These are phyloP conservation scores for Cerastis rubricosa DNA, from an alignment of 2,888 invertebrate genomes.

Conservation along the genomic window DNA sequence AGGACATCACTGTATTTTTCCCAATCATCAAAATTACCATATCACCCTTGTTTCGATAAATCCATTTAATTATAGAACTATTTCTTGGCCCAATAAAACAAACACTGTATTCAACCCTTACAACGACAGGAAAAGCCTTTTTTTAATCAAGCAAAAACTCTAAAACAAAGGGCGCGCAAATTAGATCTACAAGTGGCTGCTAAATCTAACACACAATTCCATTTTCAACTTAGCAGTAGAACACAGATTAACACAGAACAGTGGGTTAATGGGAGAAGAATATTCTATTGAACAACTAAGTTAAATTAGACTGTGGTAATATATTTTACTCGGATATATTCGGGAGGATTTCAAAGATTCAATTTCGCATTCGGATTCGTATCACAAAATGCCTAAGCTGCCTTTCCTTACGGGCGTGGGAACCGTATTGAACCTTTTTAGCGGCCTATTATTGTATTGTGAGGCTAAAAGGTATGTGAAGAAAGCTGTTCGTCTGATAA, in stretches of 20 bases:
- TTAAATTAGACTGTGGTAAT: constrained; percentile 51
- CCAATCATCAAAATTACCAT: neutral
- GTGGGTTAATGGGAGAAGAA: constrained; percentile 30
- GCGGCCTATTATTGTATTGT: constrained; percentile 56
- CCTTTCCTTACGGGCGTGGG: constrained; percentile 33
- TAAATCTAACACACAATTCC: constrained; percentile 38
- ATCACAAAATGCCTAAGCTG: constrained; percentile 57
- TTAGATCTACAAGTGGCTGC: constrained; percentile 47
- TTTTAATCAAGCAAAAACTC: constrained; percentile 47
- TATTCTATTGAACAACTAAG: constrained; percentile 36
- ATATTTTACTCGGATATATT: constrained; percentile 46
- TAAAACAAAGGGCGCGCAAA: constrained; percentile 35
- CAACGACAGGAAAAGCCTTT: constrained; percentile 32
- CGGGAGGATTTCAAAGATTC: constrained; percentile 53
- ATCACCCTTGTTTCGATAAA: neutral
- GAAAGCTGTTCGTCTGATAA: constrained; percentile 50
- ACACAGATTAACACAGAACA: constrained; percentile 33
- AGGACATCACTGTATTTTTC: neutral
- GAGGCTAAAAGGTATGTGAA: constrained; percentile 43
- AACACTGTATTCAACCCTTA: constrained; percentile 16
- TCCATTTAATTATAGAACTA: neutral
- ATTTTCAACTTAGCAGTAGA: constrained; percentile 32
- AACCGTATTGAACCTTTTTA: constrained; percentile 61
- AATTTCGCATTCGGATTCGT: constrained; percentile 58
- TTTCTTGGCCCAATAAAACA: neutral